Conservation (phyloP, 2,888 invertebrate species). For the Yponomeuta sedellus region DNA sequence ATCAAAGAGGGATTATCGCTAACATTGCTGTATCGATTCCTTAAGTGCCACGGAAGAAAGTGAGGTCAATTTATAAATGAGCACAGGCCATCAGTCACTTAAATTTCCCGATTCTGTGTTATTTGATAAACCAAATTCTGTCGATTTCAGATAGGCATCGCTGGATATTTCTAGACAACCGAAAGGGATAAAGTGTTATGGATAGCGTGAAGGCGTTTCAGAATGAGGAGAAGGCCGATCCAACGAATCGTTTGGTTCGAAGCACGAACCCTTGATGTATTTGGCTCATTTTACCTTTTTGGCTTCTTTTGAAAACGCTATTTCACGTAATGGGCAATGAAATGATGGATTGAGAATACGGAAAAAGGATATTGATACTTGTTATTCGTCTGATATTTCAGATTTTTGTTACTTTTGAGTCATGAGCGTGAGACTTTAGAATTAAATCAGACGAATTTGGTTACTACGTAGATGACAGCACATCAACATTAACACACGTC, state of each 20-base stretch:
- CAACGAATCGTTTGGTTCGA: background rate
- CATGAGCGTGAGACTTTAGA: background rate
- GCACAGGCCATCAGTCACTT: constrained; percentile 4
- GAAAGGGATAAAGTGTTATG: background rate
- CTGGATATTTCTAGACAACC: background rate
- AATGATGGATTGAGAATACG: background rate
- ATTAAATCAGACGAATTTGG: too few species aligned
- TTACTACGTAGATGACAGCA: too few species aligned
- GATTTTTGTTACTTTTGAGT: background rate
- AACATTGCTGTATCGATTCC: constrained; percentile 3
- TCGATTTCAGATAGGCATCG: background rate
- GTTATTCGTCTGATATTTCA: background rate
- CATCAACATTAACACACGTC: too few species aligned
- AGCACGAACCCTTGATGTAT: constrained; percentile 6
- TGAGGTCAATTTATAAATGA: constrained; percentile 9
- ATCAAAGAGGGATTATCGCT: constrained; percentile 2
- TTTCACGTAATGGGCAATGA: constrained; percentile 9
- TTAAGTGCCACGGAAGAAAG: background rate
- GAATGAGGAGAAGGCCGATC: background rate
- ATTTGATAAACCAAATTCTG: background rate
- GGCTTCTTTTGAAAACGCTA: constrained; percentile 5
- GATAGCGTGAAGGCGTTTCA: background rate
- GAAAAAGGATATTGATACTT: background rate
- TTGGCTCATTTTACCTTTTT: constrained; percentile 9
- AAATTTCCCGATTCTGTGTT: background rate